Percentiles rank a stretch among this genome's conserved stretches.
These are phyloP conservation scores for Amyelois transitella DNA, from an alignment of 1,140 invertebrate species.

Conservation along the genomic window DNA sequence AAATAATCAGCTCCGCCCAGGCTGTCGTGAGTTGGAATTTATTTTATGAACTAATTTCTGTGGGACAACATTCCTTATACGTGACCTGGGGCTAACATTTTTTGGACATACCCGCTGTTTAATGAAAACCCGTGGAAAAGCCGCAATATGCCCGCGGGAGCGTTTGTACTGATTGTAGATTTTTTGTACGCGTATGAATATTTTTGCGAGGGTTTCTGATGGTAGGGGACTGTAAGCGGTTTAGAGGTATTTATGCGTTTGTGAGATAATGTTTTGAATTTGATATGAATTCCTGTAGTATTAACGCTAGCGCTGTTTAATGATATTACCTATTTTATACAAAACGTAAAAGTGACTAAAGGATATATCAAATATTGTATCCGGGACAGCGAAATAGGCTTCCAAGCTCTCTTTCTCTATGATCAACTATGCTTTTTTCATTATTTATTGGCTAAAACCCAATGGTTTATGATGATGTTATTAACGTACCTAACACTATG, in stretches of 20 bases:
- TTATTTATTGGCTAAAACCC: no score
- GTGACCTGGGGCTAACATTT: slow-evolving; percentile 57
- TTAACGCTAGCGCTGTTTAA: no score
- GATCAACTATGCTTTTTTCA: no score
- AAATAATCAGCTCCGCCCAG: slow-evolving; percentile 14
- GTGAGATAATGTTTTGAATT: background rate
- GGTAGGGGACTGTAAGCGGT: background rate
- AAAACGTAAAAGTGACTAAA: no score
- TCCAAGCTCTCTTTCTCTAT: no score
- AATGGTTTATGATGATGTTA: no score
- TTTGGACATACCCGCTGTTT: slow-evolving; percentile 24
- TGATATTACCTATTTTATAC: no score
- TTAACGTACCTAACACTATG: no score
- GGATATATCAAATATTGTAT: no score
- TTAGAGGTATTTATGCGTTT: background rate
- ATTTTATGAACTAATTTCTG: slow-evolving; percentile 72
- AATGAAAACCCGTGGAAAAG: slow-evolving; percentile 10
- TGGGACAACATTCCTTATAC: slow-evolving; percentile 67
- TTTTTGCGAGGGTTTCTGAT: background rate
- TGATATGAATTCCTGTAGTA: no score
- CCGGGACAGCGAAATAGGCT: no score
- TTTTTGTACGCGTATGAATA: background rate
- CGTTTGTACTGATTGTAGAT: background rate
- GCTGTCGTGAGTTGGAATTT: slow-evolving; percentile 36
- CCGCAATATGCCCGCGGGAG: background rate